Conservation (phyloP, 1,140 invertebrate genomes). For the Drosophila athabasca region DNA sequence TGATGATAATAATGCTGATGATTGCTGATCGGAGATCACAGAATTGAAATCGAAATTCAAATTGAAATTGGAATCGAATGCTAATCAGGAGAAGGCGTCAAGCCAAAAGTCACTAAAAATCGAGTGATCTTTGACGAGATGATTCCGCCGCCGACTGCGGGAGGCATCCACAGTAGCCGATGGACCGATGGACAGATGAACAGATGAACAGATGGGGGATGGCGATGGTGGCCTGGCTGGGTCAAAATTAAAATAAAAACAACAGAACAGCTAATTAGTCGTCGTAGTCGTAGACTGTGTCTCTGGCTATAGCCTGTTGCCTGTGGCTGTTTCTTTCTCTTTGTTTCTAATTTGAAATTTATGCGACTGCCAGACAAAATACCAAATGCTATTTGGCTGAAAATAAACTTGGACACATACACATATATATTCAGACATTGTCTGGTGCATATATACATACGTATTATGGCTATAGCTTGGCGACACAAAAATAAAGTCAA, state of each 20-base stretch:
- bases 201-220: background rate
- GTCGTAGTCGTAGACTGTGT: constrained; percentile 41
- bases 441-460: constrained; percentile 21
- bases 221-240: constrained; percentile 20
- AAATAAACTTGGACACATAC: constrained; percentile 57
- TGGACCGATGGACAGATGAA: constrained; percentile 23
- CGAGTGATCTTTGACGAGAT: constrained; percentile 9
- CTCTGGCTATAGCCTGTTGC: background rate
- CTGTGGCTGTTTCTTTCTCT: constrained; percentile 35
- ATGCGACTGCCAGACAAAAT: constrained; percentile 69
- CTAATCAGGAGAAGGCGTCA: constrained; percentile 46
- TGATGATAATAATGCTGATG: constrained; percentile 38
- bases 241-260: constrained; percentile 64
- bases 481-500: constrained; percentile 64
- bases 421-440: constrained; percentile 24
- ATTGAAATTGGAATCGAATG: constrained; percentile 34
- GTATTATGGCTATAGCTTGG: constrained; percentile 24
- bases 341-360: constrained; percentile 63
- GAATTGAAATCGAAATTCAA: constrained; percentile 21
- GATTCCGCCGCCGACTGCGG: constrained; percentile 1
- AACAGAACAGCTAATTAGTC: constrained; percentile 70
- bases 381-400: constrained; percentile 70
- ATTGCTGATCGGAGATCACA: constrained; percentile 15
- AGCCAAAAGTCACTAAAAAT: constrained; percentile 37
- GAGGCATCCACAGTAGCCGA: constrained; percentile 20